Percentiles rank a stretch among this genome's conserved stretches.
Conservation (phyloP, 2,797 vertebrate genomes). For the Astyanax mexicanus region DNA sequence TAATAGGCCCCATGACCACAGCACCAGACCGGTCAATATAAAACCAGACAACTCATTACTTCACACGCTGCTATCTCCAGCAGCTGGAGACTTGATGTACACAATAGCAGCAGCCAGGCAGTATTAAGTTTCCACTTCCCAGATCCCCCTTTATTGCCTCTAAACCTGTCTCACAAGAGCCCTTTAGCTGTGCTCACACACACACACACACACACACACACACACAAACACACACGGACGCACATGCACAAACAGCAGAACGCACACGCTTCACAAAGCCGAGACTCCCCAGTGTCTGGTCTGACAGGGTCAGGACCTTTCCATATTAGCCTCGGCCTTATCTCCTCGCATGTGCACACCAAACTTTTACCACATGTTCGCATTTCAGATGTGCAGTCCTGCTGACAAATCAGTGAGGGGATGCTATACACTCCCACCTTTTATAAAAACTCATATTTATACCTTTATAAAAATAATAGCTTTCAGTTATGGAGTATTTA, state of each 20-base stretch:
- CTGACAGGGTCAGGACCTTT: conserved; percentile 35
- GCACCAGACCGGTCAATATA: conserved; percentile 86
- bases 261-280: conserved; percentile 47
- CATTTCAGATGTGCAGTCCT: conserved; percentile 8
- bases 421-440: no score
- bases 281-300: conserved; percentile 42
- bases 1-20: conserved; percentile 82
- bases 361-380: conserved; percentile 19
- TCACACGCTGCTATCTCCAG: conserved; percentile 71
- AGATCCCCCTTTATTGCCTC: conserved; percentile 78
- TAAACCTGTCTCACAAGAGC: conserved; percentile 80
- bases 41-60: conserved; percentile 88
- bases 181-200: conserved; percentile 79
- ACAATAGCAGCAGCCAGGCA: conserved; percentile 76
- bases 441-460: background rate
- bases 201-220: conserved; percentile 58
- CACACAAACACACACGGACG: conserved; percentile 68
- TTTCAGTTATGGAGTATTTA: no score
- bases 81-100: conserved; percentile 78
- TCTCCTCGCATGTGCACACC: conserved; percentile 22
- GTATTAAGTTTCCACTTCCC: conserved; percentile 82
- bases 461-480: background rate
- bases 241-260: conserved; percentile 26
- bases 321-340: conserved; percentile 23
- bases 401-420: background rate